phyloP scores from a whole-genome alignment of 2,888 invertebrate genomes.

The Dasysyrphus tricinctus region DNA sequence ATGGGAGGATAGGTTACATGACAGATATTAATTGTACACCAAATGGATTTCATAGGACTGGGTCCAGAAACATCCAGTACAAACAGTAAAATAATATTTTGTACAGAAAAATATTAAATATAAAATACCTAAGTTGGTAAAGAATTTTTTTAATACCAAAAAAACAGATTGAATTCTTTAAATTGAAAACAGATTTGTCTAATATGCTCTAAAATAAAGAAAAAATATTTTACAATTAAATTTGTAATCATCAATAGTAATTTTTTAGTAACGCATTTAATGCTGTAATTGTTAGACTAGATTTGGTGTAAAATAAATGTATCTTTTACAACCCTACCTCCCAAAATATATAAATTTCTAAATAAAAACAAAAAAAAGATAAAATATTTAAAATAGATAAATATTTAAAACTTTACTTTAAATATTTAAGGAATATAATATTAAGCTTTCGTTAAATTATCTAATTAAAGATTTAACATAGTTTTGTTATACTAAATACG shows the following conservation, averaged over 20 bases:
- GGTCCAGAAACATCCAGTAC: not conserved
- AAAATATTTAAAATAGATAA: not conserved
- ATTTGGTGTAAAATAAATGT: no score
- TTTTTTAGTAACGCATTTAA: no score
- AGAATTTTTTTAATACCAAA: no score
- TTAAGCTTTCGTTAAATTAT: not conserved
- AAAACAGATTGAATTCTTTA: no score
- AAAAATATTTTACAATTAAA: no score
- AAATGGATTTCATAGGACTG: not conserved
- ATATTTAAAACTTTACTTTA: not conserved
- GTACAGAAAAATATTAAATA: no score
- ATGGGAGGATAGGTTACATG: not conserved
- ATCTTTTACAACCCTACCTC: not conserved
- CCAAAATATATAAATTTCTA: not conserved
- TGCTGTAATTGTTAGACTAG: no score
- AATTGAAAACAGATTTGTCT: no score
- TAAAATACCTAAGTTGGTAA: no score
- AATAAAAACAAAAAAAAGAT: not conserved
- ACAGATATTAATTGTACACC: not conserved
- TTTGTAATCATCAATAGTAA: no score
- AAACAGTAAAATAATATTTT: no score
- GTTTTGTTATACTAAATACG: slow-evolving; percentile 35
- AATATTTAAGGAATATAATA: not conserved
- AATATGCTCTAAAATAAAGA: no score
- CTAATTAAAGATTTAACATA: not conserved